These are phyloP conservation scores for Plectropomus leopardus DNA, from an alignment of 2,113 vertebrate genomes.

Conservation along the genomic window DNA sequence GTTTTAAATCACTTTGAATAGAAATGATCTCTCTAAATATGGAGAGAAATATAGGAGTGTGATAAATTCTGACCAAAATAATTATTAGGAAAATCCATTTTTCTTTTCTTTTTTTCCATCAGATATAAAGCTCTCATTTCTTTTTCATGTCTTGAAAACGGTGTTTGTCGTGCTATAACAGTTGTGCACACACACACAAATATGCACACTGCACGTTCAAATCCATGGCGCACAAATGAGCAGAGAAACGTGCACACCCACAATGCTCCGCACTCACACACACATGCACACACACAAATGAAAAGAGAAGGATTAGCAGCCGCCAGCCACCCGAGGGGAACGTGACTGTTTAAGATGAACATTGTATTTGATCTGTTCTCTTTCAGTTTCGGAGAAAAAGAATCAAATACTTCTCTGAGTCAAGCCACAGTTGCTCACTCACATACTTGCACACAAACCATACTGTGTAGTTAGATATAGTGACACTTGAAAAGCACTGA, in stretches of 20 bases:
- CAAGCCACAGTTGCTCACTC: slow-evolving; percentile 26
- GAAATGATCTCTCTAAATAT: not conserved
- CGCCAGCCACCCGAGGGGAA: slow-evolving; percentile 56
- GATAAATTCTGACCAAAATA: not conserved
- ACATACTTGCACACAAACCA: not conserved
- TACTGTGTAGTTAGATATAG: slow-evolving; percentile 15
- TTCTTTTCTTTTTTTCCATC: slow-evolving; percentile 1
- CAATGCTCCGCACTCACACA: not conserved
- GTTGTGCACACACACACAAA: slow-evolving; percentile 4
- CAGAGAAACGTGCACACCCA: slow-evolving; percentile 5
- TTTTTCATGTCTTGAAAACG: slow-evolving; percentile 24
- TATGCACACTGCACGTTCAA: not conserved
- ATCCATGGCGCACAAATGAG: slow-evolving; percentile 35
- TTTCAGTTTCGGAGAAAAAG: slow-evolving; percentile 50
- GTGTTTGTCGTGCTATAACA: slow-evolving; percentile 19
- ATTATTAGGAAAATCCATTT: not conserved
- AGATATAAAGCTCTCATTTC: slow-evolving; percentile 16
- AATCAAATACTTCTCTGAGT: slow-evolving; percentile 54
- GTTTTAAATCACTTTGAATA: not conserved
- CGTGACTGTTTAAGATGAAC: slow-evolving; percentile 59
- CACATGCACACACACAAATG: slow-evolving; percentile 1
- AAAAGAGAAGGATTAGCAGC: slow-evolving; percentile 53
- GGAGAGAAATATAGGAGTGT: not conserved
- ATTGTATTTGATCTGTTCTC: slow-evolving; percentile 65
- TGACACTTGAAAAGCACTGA: slow-evolving; percentile 8